These are phyloP conservation scores for Molanna angustata DNA, from an alignment of 2,888 invertebrate genomes.

Conservation along the genomic window DNA sequence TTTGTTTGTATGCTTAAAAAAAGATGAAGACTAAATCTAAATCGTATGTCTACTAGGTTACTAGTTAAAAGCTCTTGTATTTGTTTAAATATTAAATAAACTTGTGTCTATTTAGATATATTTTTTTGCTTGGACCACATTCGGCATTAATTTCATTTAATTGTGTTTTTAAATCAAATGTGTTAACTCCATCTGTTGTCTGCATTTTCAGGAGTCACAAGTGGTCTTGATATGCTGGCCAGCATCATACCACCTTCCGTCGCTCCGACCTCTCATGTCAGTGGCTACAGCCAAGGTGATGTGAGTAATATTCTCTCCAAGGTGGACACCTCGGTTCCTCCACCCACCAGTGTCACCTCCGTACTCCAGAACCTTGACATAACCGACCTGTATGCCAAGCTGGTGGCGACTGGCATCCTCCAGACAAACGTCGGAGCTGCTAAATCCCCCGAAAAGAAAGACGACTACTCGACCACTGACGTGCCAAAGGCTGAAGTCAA, in stretches of 20 bases:
- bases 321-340: conserved; percentile 30
- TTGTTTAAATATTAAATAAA: no score
- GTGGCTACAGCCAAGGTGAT: conserved; percentile 56
- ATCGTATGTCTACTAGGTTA: no score
- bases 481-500: conserved; percentile 29
- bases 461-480: background rate
- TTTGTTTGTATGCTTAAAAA: no score
- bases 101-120: no score
- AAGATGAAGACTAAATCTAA: no score
- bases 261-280: conserved; percentile 53
- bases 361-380: conserved; percentile 63
- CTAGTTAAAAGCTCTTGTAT: no score
- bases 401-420: conserved; percentile 83
- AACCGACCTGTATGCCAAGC: conserved; percentile 78
- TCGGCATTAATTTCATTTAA: no score
- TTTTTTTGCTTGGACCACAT: no score
- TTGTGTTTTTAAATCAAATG: no score
- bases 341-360: conserved; percentile 42
- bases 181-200: no score
- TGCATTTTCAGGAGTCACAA: conserved; percentile 39
- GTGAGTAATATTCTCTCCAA: conserved; percentile 32
- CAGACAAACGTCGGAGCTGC: conserved; percentile 39
- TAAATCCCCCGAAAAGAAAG: conserved; percentile 23
- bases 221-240: conserved; percentile 62
- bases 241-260: conserved; percentile 63